Percentiles rank a stretch among this genome's conserved stretches.
Evolutionary conservation across 2,888 invertebrate genomes (phyloP).

Genomic region (Eristalinus sepulchralis): DNA sequence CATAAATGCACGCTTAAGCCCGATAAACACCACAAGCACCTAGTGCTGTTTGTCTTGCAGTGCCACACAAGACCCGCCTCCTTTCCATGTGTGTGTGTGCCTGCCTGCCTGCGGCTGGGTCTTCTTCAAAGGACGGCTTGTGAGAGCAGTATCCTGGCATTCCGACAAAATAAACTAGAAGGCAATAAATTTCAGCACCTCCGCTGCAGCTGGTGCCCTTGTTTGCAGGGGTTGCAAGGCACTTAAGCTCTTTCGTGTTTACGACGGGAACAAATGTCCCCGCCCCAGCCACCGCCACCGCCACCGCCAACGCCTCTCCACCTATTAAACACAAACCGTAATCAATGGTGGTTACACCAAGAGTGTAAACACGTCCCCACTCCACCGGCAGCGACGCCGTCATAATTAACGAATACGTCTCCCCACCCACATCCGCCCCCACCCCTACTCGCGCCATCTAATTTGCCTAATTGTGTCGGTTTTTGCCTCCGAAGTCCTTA

Average conservation of each 20-base stretch:
- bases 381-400: neutral
- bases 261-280: neutral
- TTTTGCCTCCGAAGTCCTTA: neutral
- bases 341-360: neutral
- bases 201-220: neutral
- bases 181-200: slow-evolving; percentile 2
- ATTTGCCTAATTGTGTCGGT: slow-evolving; percentile 48
- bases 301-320: too few relatives aligned
- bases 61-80: neutral
- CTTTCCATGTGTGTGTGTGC: neutral
- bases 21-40: slow-evolving; percentile 45
- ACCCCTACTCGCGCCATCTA: slow-evolving; percentile 2
- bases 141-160: neutral
- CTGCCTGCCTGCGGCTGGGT: neutral
- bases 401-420: neutral
- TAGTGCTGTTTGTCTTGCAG: slow-evolving; percentile 37
- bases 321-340: neutral
- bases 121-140: neutral
- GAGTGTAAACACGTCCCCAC: neutral
- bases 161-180: neutral
- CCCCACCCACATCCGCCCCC: neutral
- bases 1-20: slow-evolving; percentile 48
- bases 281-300: too few relatives aligned
- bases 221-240: neutral
- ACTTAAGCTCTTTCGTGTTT: slow-evolving; percentile 3